Evolutionary conservation across 2,113 vertebrate species (phyloP), one percentile per base, ranked within the genome.

Genomic region (Engraulis encrasicolus): DNA sequence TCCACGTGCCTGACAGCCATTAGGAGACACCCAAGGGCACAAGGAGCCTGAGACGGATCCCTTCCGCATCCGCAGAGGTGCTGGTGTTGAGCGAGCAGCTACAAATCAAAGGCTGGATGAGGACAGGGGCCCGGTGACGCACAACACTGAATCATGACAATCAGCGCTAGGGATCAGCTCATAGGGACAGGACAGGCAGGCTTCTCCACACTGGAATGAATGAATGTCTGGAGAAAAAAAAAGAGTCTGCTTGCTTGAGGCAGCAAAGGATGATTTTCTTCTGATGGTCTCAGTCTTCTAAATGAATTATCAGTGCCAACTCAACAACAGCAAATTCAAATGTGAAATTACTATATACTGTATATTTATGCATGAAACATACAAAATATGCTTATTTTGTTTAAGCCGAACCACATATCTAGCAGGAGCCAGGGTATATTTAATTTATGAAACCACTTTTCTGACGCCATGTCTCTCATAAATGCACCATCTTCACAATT

Each of bases 1-100:
- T 58, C 87, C 77, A 80, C 90, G 90, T 93, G 93, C 91, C 88
- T 93, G 92, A 91, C 91, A 91, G 93, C 91, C 91, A 93, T 89
- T 89, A 93, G 92, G 89, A 74, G 66, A 74, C 66, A 74, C 66
- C 66, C 66, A 74, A 74, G 66, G 66, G 66, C 66, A 74, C 34
- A 31, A 74, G n/a, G 31, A 74, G 27, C 66, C 66, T 15, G 66
- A 74, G 66, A 74, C 66, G 66, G 66, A 74, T 74, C 66, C 66
- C 52, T 36, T 74, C 31, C 66, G 66, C 40, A n/a, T n/a, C n/a
- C n/a, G 6, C 23, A 27, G 58, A 74, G 66, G 66, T 27, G 12
- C 66, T 31, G 66, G 66, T 74, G 66, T 74, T 74, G 23, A 36
- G 66, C 12, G 66, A 74, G 66, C 66, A 31, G 27, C 66, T 31